Conservation (phyloP, 2,797 vertebrate species). For the Microctenopoma stevenorrisi region DNA sequence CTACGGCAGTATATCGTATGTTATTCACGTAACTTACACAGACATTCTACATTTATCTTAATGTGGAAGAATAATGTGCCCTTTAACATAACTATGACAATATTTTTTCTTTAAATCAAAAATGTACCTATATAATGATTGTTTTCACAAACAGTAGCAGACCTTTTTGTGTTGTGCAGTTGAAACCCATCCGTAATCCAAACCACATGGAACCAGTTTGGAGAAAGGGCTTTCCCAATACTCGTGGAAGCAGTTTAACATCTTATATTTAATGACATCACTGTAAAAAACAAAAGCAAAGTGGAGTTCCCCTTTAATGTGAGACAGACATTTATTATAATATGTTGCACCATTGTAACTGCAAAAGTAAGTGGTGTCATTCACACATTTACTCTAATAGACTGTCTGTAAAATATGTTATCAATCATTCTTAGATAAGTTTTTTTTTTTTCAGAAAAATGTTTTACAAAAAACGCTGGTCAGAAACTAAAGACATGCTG, state of each 20-base stretch:
- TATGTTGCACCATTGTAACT: constrained; percentile 7
- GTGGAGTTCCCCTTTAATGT: constrained; percentile 39
- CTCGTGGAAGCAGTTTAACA: constrained; percentile 8
- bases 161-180: neutral
- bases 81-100: neutral
- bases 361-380: neutral
- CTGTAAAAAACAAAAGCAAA: neutral
- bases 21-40: neutral
- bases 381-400: neutral
- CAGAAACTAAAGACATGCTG: neutral
- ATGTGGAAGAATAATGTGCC: neutral
- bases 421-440: neutral
- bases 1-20: neutral
- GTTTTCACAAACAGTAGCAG: neutral
- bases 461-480: neutral
- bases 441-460: neutral
- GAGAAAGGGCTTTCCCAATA: neutral
- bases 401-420: neutral
- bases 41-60: neutral
- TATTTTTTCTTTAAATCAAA: neutral
- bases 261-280: constrained; percentile 7
- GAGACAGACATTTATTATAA: constrained; percentile 9
- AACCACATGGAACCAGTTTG: neutral
- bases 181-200: neutral
- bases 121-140: neutral